Conservation (phyloP, 2,888 invertebrate genomes). For the Stenolophus ochropezus region DNA sequence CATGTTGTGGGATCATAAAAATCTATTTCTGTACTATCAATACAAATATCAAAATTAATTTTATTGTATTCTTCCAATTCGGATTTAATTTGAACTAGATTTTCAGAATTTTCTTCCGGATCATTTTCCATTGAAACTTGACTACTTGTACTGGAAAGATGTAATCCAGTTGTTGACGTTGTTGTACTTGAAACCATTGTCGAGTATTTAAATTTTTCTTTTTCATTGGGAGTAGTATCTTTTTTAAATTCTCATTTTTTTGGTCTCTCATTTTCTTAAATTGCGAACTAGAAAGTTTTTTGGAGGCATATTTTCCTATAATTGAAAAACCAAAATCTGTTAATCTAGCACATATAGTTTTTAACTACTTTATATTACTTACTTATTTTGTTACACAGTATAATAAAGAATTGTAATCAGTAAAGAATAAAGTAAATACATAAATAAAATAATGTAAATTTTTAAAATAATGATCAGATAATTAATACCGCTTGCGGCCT, state of each 20-base stretch:
- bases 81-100: background rate
- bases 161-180: background rate
- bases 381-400: background rate
- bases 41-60: conserved; percentile 14
- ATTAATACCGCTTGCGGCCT: too few species aligned
- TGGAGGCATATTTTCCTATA: background rate
- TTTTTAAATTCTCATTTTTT: background rate
- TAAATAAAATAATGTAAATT: too few species aligned
- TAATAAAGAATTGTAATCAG: background rate
- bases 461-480: too few species aligned
- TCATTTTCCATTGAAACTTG: conserved; percentile 14
- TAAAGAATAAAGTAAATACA: background rate
- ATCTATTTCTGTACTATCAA: conserved; percentile 10
- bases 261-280: conserved; percentile 33
- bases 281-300: background rate
- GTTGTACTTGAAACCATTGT: background rate
- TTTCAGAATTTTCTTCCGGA: background rate
- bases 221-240: conserved; percentile 3
- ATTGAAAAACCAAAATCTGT: background rate
- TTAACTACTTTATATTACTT: background rate
- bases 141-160: conserved; percentile 21
- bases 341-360: background rate
- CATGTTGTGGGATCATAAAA: background rate
- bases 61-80: background rate
- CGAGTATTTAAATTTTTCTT: background rate